phyloP scores from a whole-genome alignment of 1,140 invertebrate genomes.

The Drosophila lacertosa region DNA sequence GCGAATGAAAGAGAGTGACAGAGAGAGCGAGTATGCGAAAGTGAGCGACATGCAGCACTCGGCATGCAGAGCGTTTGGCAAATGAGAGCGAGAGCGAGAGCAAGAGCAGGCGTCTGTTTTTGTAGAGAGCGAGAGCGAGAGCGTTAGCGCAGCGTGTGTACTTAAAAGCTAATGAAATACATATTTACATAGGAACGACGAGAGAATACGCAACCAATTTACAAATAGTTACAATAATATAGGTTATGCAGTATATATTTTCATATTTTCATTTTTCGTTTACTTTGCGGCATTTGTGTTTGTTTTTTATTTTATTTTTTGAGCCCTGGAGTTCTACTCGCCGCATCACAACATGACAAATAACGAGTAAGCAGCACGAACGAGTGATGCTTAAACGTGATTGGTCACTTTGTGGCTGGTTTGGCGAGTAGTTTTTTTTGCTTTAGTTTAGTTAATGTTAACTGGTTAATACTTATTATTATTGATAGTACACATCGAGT shows the following conservation, averaged over 20 bases:
- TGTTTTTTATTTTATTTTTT: slow-evolving; percentile 5
- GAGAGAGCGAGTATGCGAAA: background rate
- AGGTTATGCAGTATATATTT: slow-evolving; percentile 12
- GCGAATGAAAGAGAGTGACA: too few relatives aligned
- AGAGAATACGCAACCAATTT: slow-evolving; percentile 42
- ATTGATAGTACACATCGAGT: slow-evolving; percentile 29
- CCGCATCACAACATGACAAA: slow-evolving; percentile 56
- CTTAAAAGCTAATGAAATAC: slow-evolving; percentile 37
- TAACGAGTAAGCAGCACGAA: slow-evolving; percentile 44
- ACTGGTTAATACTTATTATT: slow-evolving; percentile 20
- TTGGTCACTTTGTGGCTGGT: slow-evolving; percentile 48
- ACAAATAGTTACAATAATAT: slow-evolving; percentile 46
- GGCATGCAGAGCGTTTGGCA: slow-evolving; percentile 17
- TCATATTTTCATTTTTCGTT: slow-evolving; percentile 7
- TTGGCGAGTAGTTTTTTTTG: slow-evolving; percentile 36
- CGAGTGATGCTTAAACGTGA: slow-evolving; percentile 39
- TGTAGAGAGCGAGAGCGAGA: background rate
- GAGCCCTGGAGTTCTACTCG: slow-evolving; percentile 60
- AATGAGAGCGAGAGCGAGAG: slow-evolving; percentile 12
- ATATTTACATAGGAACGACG: slow-evolving; percentile 32
- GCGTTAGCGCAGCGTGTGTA: slow-evolving; percentile 7
- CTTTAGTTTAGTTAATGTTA: slow-evolving; percentile 11
- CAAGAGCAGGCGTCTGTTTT: slow-evolving; percentile 1
- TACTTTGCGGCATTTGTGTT: slow-evolving; percentile 11
- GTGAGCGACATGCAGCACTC: slow-evolving; percentile 28